A percentile compares a stretch with the other conserved stretches of the same genome.
phyloP scores from a whole-genome alignment of 2,888 invertebrate species.

The Dorcus parallelipipedus region DNA sequence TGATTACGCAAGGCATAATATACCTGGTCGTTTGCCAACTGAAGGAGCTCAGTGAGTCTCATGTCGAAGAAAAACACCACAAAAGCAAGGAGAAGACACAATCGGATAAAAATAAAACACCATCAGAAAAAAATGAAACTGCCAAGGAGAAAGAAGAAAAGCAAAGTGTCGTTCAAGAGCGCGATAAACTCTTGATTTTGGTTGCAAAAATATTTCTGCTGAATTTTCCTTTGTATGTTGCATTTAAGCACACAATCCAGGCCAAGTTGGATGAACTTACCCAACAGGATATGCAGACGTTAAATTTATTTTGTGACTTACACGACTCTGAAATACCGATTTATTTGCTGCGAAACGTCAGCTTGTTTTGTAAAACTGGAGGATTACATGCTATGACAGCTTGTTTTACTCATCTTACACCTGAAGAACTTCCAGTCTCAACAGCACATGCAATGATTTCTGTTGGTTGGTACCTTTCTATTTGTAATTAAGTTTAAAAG shows the following conservation, averaged over 20 bases:
- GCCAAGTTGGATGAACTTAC: constrained; percentile 78
- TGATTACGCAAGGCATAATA: constrained; percentile 83
- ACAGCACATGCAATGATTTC: constrained; percentile 91
- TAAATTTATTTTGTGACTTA: constrained; percentile 83
- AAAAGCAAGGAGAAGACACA: constrained; percentile 28
- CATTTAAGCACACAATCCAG: constrained; percentile 80
- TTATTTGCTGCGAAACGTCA: constrained; percentile 86
- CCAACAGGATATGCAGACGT: constrained; percentile 76
- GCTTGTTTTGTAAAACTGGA: constrained; percentile 86
- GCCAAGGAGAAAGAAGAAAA: constrained; percentile 38
- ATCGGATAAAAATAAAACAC: neutral
- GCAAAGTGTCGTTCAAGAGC: constrained; percentile 63
- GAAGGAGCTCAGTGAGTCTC: constrained; percentile 51
- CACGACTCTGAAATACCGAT: constrained; percentile 92
- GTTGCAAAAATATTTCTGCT: constrained; percentile 85
- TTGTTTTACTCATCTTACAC: constrained; percentile 76
- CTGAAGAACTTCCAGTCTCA: constrained; percentile 74
- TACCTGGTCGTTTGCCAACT: constrained; percentile 80
- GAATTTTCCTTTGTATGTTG: constrained; percentile 85
- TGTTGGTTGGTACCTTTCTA: constrained; percentile 50
- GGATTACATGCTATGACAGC: constrained; percentile 84
- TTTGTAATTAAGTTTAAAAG: neutral
- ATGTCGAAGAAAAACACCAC: constrained; percentile 32
- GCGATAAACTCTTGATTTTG: constrained; percentile 83
- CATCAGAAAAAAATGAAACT: constrained; percentile 37